phyloP scores from a whole-genome alignment of 1,140 invertebrate species.

The Bursaphelenchus mucronatus region DNA sequence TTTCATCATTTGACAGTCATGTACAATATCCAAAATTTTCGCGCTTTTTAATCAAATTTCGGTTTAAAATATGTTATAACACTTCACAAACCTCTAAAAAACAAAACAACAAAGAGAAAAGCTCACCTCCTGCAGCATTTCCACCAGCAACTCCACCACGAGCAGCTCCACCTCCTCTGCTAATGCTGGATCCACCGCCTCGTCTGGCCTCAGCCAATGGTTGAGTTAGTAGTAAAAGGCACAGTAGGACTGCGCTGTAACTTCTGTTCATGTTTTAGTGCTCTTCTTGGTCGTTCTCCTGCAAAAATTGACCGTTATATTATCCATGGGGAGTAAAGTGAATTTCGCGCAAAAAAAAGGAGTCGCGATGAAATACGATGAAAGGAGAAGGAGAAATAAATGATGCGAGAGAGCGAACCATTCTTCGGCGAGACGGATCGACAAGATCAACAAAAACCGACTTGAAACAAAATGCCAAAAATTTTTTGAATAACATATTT shows the following conservation, averaged over 20 bases:
- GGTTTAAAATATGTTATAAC: no score
- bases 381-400: no score
- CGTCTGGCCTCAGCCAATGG: conserved; percentile 9
- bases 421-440: no score
- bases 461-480: no score
- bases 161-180: conserved; percentile 3
- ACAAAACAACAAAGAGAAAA: conserved; percentile 8
- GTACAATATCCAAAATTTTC: conserved; percentile 3
- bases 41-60: conserved; percentile 3
- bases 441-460: no score
- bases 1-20: not conserved
- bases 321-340: no score
- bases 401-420: no score
- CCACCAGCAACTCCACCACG: conserved; percentile 24
- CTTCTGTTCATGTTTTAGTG: conserved; percentile 1
- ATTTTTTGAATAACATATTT: no score
- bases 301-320: conserved; percentile 18
- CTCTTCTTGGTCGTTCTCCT: conserved; percentile 15
- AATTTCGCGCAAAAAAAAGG: no score
- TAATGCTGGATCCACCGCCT: conserved; percentile 20
- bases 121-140: not conserved
- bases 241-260: conserved; percentile 4
- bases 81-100: conserved; percentile 14
- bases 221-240: conserved; percentile 2
- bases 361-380: no score